Evolutionary conservation across 2,113 vertebrate species (phyloP).

Genomic region (Todiramphus saurophagus): DNA sequence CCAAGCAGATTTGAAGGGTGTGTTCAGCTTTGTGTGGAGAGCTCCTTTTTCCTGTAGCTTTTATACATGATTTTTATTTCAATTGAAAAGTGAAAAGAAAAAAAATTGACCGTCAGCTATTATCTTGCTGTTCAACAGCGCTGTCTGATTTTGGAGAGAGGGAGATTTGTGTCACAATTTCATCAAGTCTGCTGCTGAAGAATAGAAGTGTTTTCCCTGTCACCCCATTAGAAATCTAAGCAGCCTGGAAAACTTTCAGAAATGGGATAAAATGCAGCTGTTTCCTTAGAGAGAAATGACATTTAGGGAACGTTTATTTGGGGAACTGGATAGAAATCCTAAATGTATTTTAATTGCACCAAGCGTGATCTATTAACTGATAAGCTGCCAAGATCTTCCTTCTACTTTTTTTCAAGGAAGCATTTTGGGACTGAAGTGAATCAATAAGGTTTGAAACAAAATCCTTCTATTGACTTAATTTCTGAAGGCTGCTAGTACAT

Average conservation of each 20-base stretch:
- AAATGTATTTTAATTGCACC: slow-evolving; percentile 42
- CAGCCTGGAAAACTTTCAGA: neutral
- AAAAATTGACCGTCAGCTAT: neutral
- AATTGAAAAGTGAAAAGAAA: neutral
- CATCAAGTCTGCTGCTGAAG: neutral
- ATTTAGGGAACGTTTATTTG: neutral
- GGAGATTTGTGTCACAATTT: slow-evolving; percentile 11
- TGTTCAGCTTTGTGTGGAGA: neutral
- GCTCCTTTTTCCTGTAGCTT: neutral
- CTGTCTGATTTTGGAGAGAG: neutral
- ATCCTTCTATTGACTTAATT: slow-evolving; percentile 42
- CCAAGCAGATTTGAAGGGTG: neutral
- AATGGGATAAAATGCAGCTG: slow-evolving; percentile 27
- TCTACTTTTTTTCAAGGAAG: slow-evolving; percentile 8
- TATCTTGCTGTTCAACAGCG: neutral
- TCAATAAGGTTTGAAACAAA: slow-evolving; percentile 37
- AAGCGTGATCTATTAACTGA: slow-evolving; percentile 48
- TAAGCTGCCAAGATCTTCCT: neutral
- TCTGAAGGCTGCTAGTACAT: neutral
- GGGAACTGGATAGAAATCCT: neutral
- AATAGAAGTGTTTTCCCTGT: neutral
- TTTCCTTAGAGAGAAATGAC: neutral
- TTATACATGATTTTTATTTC: neutral
- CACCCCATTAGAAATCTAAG: slow-evolving; percentile 18
- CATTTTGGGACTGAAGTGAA: slow-evolving; percentile 32